A percentile compares a stretch with the other conserved stretches of the same genome.
Evolutionary conservation across 1,140 invertebrate species (phyloP).

Genomic region (Drosophila elegans): DNA sequence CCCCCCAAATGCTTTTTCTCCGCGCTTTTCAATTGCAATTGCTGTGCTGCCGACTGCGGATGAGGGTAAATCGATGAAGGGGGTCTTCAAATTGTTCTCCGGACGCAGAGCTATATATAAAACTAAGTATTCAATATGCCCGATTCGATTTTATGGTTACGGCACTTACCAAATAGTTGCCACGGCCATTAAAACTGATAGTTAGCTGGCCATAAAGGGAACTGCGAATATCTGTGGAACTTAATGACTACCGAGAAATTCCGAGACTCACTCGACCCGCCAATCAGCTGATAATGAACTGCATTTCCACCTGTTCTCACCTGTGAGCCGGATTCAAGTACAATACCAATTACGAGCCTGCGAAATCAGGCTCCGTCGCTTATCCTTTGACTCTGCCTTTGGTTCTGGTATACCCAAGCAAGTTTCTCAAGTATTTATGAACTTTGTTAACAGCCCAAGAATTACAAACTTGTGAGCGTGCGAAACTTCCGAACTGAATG

Average conservation of each 20-base stretch:
- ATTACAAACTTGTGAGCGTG: constrained; percentile 76
- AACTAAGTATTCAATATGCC: constrained; percentile 58
- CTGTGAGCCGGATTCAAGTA: constrained; percentile 40
- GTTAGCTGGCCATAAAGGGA: constrained; percentile 47
- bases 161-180: constrained; percentile 53
- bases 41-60: constrained; percentile 7
- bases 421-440: constrained; percentile 79
- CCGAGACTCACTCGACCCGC: constrained; percentile 5
- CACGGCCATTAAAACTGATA: constrained; percentile 36
- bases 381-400: constrained; percentile 25
- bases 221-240: constrained; percentile 4
- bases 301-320: constrained; percentile 37
- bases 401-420: constrained; percentile 47
- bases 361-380: constrained; percentile 24
- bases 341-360: constrained; percentile 42
- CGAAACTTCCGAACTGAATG: constrained; percentile 72
- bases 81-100: constrained; percentile 22
- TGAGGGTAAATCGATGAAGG: background rate
- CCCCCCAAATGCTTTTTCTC: constrained; percentile 1
- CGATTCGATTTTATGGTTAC: constrained; percentile 47
- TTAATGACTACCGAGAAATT: constrained; percentile 20
- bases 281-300: constrained; percentile 60
- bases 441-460: constrained; percentile 82
- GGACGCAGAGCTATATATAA: constrained; percentile 18
- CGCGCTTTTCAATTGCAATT: constrained; percentile 39